phyloP scores from a whole-genome alignment of 2,888 invertebrate species.

The Caenorhabditis plicata region DNA sequence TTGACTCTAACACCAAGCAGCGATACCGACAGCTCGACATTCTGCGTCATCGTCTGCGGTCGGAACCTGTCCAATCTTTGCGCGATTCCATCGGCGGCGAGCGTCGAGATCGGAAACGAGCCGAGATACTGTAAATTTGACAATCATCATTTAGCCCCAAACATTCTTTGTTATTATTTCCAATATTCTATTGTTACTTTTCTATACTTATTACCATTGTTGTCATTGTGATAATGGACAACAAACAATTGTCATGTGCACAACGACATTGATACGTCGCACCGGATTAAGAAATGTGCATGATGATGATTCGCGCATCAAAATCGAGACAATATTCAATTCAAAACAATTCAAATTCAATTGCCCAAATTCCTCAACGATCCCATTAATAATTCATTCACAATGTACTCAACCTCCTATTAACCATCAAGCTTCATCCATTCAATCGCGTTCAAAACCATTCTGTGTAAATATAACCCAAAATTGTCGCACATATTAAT shows the following conservation, averaged over 20 bases:
- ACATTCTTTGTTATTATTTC: background rate
- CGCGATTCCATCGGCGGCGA: conserved; percentile 19
- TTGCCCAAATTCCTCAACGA: too few relatives aligned
- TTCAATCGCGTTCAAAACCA: too few relatives aligned
- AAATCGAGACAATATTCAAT: too few relatives aligned
- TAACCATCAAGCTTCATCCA: too few relatives aligned
- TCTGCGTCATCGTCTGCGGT: conserved; percentile 7
- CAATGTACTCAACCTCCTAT: too few relatives aligned
- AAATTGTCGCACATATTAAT: too few relatives aligned
- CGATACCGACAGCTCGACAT: conserved; percentile 35
- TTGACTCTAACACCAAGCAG: conserved; percentile 36
- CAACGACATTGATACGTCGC: too few relatives aligned
- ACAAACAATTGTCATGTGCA: background rate
- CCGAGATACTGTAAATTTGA: conserved; percentile 31
- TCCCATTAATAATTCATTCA: too few relatives aligned
- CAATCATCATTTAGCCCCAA: background rate
- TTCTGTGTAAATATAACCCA: too few relatives aligned
- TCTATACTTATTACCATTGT: background rate
- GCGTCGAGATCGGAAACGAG: conserved; percentile 40
- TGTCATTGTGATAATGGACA: background rate
- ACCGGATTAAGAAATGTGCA: too few relatives aligned
- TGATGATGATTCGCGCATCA: too few relatives aligned
- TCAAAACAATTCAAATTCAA: too few relatives aligned
- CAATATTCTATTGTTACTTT: background rate
- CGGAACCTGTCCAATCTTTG: conserved; percentile 32